These are phyloP conservation scores for Madoqua kirkii DNA, from an alignment of 2,113 vertebrate species.

Conservation along the genomic window DNA sequence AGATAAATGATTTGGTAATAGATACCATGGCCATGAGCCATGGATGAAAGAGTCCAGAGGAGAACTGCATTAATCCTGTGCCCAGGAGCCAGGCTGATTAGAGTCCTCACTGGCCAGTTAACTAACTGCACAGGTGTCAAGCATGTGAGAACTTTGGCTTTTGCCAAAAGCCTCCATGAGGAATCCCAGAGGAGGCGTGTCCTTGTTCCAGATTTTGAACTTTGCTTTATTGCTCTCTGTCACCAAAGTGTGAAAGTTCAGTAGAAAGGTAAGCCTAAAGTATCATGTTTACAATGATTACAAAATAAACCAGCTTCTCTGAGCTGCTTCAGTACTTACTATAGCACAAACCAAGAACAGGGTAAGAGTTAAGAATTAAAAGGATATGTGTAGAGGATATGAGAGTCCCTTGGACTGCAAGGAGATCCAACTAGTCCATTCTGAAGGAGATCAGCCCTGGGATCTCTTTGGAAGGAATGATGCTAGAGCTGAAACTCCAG, in stretches of 20 bases:
- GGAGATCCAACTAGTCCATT: too few relatives aligned
- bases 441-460: too few relatives aligned
- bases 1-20: not conserved
- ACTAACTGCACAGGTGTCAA: not conserved
- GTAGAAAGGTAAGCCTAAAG: not conserved
- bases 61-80: not conserved
- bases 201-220: not conserved
- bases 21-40: not conserved
- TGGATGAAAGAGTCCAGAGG: not conserved
- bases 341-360: not conserved
- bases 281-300: not conserved
- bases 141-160: not conserved
- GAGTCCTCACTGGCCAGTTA: not conserved
- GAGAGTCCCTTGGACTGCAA: too few relatives aligned
- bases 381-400: not conserved
- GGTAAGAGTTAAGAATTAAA: not conserved
- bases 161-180: not conserved
- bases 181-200: too few relatives aligned
- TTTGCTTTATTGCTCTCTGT: not conserved
- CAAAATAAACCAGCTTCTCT: not conserved
- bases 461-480: too few relatives aligned
- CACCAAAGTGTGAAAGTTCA: not conserved
- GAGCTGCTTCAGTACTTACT: not conserved
- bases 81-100: not conserved
- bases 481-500: too few relatives aligned